phyloP scores from a whole-genome alignment of 2,888 invertebrate species.

The Tetranychus truncatus region DNA sequence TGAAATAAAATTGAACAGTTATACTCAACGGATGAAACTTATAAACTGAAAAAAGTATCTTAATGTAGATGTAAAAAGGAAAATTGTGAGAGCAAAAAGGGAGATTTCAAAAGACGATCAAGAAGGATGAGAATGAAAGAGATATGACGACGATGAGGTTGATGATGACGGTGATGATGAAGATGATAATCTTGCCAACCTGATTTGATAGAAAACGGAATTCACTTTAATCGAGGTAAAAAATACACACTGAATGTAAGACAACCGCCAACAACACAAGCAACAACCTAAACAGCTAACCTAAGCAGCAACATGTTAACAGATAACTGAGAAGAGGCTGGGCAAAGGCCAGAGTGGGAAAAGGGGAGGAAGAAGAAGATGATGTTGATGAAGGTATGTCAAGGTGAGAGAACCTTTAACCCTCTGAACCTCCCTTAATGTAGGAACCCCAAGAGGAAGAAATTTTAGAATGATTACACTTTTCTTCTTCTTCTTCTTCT shows the following conservation, averaged over 20 bases:
- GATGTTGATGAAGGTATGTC: neutral
- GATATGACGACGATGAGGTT: neutral
- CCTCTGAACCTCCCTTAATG: neutral
- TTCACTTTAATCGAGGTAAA: neutral
- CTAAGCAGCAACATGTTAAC: neutral
- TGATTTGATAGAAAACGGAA: neutral
- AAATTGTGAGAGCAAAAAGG: neutral
- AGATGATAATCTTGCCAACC: neutral
- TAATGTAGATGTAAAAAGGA: neutral
- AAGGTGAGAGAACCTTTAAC: constrained; percentile 1
- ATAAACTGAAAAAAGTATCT: neutral
- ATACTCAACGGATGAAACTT: neutral
- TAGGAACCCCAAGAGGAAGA: neutral
- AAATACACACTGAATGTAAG: neutral
- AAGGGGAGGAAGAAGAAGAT: neutral
- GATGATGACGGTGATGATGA: neutral
- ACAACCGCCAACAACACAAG: neutral
- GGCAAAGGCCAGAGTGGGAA: neutral
- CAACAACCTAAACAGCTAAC: neutral
- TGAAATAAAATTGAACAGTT: neutral
- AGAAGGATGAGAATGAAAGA: neutral
- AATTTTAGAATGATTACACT: neutral
- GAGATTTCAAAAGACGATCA: neutral
- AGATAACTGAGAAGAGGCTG: neutral
- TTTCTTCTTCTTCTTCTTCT: neutral